Base-by-base conservation (phyloP, 2,113 vertebrate species). In the Eidolon helvum region DNA sequence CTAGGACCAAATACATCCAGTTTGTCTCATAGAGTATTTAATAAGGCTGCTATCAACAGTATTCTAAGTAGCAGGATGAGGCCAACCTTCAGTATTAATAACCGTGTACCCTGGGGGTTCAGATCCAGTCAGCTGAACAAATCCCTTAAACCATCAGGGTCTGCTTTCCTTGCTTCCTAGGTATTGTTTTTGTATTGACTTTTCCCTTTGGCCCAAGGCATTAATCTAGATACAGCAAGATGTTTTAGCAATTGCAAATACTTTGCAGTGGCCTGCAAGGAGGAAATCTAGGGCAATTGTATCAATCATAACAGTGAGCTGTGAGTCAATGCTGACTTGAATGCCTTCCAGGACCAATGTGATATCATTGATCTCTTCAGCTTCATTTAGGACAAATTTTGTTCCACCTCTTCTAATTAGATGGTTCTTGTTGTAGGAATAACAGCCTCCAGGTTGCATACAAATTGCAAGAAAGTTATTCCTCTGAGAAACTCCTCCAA, bases 11-110 rank as follows among this genome's bases (percentile, higher is more conserved):
- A 74, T 83, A 75, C 48, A 82, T 38, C 74, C 48, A 59, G 7
- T 90, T 59, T 94, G 59, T 89, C 79, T 86, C 50, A 59, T 30
- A 83, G 10, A 95, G 53, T 28, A 87, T 38, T 84, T 75, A 94
- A 72, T 65, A 96, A 80, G 28, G 33, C 28, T 69, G 33, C 33
- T 94, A 50, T 45, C 33, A 82, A 87, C 33, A 80, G 38, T 38
- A 83, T 78, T 66, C 45, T 30, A 43, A 69, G 26, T 61, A 79
- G 43, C 50, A 80, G 43, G 30, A 48, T 50, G 93, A 96, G 65
- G 50, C 15, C 75, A 88, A 50, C 33, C 21, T 57, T 5, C 30
- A 78, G 21, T 45, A 61, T 83, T 83, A 72, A 48, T 66, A 72
- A 45, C 86, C 6, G 0, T 40, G 69, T 7, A 85, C 33, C 19